Conservation (phyloP, 2,797 vertebrate species). For the Poeciliopsis gracilis region DNA sequence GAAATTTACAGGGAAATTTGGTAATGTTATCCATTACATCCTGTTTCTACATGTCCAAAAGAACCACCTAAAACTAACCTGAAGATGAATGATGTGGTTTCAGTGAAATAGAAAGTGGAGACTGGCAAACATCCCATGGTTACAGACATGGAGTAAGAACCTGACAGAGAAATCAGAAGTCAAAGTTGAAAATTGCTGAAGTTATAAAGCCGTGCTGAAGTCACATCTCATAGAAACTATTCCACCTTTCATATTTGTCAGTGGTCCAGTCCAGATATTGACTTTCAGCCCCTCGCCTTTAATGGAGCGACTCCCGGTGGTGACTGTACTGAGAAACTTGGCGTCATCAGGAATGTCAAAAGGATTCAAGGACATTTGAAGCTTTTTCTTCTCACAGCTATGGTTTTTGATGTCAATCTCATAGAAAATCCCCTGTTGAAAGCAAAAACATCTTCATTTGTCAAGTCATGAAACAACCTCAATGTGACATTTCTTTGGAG, state of each 20-base stretch:
- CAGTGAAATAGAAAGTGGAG: constrained; percentile 54
- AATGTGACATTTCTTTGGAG: neutral
- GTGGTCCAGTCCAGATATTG: constrained; percentile 66
- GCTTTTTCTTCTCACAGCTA: constrained; percentile 78
- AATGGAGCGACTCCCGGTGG: constrained; percentile 61
- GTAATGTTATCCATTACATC: neutral
- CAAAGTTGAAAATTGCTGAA: neutral
- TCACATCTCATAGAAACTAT: neutral
- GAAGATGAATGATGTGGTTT: constrained; percentile 63
- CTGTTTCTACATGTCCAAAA: neutral
- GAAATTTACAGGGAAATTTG: constrained; percentile 9
- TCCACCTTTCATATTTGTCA: constrained; percentile 64
- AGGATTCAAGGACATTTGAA: constrained; percentile 70
- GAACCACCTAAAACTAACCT: constrained; percentile 59
- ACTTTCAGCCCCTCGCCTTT: constrained; percentile 76
- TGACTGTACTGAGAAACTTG: constrained; percentile 25
- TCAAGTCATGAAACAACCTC: neutral
- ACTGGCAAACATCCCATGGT: constrained; percentile 79
- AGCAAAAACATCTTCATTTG: neutral
- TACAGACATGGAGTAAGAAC: constrained; percentile 57
- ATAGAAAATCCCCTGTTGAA: constrained; percentile 74
- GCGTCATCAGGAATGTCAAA: constrained; percentile 76
- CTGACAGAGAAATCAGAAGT: constrained; percentile 48
- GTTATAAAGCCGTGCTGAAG: neutral
- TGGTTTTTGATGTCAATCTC: constrained; percentile 82